Percentiles rank a stretch among this genome's conserved stretches.
Evolutionary conservation across 2,888 invertebrate genomes (phyloP).

Genomic region (Oxytorus armatus): DNA sequence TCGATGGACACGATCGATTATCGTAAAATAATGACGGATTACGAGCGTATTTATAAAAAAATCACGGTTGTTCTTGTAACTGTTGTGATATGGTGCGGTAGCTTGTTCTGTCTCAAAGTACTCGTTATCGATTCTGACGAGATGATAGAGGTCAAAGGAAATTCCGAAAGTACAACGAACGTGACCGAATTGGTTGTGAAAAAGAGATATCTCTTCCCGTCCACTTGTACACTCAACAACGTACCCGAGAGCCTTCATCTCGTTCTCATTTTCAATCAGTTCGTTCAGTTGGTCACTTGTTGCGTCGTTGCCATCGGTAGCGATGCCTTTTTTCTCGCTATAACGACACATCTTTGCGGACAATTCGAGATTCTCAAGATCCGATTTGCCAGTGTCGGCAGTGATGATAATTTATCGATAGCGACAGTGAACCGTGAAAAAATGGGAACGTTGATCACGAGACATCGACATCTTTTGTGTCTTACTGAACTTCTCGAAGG

Average conservation of each 20-base stretch:
- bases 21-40: conserved; percentile 18
- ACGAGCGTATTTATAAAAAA: conserved; percentile 27
- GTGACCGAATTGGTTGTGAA: background rate
- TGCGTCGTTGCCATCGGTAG: conserved; percentile 54
- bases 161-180: conserved; percentile 7
- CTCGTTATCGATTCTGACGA: conserved; percentile 18
- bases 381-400: conserved; percentile 11
- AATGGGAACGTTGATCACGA: conserved; percentile 33
- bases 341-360: conserved; percentile 71
- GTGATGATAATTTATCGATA: background rate
- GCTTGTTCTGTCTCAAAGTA: conserved; percentile 17
- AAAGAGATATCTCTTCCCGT: conserved; percentile 26
- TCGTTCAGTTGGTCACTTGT: conserved; percentile 49
- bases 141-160: conserved; percentile 8
- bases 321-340: conserved; percentile 66
- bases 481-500: conserved; percentile 60
- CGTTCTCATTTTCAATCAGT: conserved; percentile 50
- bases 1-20: conserved; percentile 10
- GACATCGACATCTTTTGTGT: conserved; percentile 64
- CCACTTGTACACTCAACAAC: conserved; percentile 58
- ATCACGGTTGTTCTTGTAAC: conserved; percentile 3
- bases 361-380: conserved; percentile 70
- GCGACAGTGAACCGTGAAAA: background rate
- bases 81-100: background rate
- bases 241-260: conserved; percentile 43